A percentile compares a stretch with the other conserved stretches of the same genome.
Conservation (phyloP, 1,140 invertebrate species). For the Arctopsyche grandis region DNA sequence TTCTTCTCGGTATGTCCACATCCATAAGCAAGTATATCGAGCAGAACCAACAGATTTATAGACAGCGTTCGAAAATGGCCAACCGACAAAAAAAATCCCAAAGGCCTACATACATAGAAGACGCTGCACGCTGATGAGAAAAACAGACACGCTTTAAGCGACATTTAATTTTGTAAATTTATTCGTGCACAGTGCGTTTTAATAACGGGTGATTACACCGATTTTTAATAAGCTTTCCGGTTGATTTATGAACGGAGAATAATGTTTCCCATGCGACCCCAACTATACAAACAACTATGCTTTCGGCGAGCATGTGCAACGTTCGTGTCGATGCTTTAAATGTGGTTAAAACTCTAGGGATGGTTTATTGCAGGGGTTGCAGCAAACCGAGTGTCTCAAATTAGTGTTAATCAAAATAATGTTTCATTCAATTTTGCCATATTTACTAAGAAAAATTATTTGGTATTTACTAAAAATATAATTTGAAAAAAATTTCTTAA, state of each 20-base stretch:
- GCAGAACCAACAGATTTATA: background rate
- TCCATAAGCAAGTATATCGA: background rate
- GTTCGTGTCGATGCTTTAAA: too few relatives aligned
- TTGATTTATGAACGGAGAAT: background rate
- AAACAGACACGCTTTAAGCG: slow-evolving; percentile 18
- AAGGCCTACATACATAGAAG: slow-evolving; percentile 14
- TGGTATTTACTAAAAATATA: too few relatives aligned
- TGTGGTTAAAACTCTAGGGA: too few relatives aligned
- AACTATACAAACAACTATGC: too few relatives aligned
- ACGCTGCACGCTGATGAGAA: slow-evolving; percentile 27
- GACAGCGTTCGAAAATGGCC: background rate
- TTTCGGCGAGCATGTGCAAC: too few relatives aligned
- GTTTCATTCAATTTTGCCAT: too few relatives aligned
- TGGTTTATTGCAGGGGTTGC: too few relatives aligned
- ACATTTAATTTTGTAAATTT: slow-evolving; percentile 37
- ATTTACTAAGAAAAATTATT: too few relatives aligned
- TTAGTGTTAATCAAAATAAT: too few relatives aligned
- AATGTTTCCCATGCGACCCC: background rate
- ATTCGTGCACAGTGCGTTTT: slow-evolving; percentile 14
- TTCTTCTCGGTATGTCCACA: background rate
- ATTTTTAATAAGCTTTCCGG: slow-evolving; percentile 14
- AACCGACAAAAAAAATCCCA: background rate
- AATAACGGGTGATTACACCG: slow-evolving; percentile 23
- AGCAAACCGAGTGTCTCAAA: too few relatives aligned
- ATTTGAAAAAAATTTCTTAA: too few relatives aligned